Conservation (phyloP, 2,113 vertebrate species). For the Periophthalmodon schlosseri region DNA sequence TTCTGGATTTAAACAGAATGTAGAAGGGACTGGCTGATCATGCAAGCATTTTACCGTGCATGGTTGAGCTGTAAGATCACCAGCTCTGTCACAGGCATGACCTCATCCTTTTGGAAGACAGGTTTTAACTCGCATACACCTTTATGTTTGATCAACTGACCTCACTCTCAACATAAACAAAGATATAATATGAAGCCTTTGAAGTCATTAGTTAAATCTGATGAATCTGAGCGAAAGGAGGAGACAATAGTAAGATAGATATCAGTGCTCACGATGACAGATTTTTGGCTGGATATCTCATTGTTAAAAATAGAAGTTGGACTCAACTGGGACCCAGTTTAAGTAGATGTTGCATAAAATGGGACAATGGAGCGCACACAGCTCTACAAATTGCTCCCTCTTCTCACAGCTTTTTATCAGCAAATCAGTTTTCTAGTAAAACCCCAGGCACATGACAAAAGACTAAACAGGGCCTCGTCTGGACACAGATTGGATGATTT, state of each 20-base stretch:
- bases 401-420: constrained; percentile 4
- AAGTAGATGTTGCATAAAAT: not conserved
- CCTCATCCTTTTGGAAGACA: too few species aligned
- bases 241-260: not conserved
- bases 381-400: not conserved
- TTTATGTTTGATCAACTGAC: not conserved
- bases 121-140: not conserved
- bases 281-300: not conserved
- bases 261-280: not conserved
- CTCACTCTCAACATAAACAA: constrained; percentile 3
- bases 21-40: too few species aligned
- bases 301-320: constrained; percentile 21
- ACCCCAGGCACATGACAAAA: constrained; percentile 4
- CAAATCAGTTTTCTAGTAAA: constrained; percentile 17
- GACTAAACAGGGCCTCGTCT: constrained; percentile 2
- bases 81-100: too few species aligned
- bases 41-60: too few species aligned
- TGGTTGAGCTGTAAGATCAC: too few species aligned
- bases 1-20: too few species aligned
- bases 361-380: not conserved
- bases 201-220: constrained; percentile 2
- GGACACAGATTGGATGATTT: not conserved
- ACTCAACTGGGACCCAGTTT: not conserved
- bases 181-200: constrained; percentile 1
- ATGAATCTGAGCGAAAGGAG: not conserved